Evolutionary conservation across 1,140 invertebrate species (phyloP).

Genomic region (Pseudomyrmex gracilis): DNA sequence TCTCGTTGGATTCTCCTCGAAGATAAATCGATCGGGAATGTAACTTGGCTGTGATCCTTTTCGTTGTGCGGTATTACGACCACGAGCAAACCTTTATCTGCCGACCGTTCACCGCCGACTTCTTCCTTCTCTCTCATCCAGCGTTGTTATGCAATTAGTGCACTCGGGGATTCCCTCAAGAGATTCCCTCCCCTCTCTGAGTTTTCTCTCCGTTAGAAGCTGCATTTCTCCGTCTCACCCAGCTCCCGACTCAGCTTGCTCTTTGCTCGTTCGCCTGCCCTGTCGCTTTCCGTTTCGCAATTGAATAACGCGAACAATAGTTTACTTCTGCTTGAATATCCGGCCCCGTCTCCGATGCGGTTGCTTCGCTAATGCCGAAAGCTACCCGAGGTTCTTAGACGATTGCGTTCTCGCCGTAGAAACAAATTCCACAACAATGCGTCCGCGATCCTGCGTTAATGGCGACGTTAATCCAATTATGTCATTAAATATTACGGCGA

Average conservation of each 20-base stretch:
- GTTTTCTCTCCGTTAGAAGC: conserved; percentile 64
- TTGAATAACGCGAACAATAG: conserved; percentile 78
- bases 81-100: conserved; percentile 38
- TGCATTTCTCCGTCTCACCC: conserved; percentile 64
- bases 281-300: conserved; percentile 71
- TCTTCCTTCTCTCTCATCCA: not conserved
- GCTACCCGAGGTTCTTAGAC: conserved; percentile 34
- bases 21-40: conserved; percentile 24
- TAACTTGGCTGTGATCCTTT: conserved; percentile 24
- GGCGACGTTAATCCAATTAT: conserved; percentile 26
- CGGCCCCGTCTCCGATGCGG: conserved; percentile 12
- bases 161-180: conserved; percentile 71
- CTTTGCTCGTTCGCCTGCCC: conserved; percentile 61
- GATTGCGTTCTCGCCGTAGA: conserved; percentile 13
- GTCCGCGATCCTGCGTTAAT: conserved; percentile 16
- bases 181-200: conserved; percentile 63
- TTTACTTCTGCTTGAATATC: conserved; percentile 75
- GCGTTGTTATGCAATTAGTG: conserved; percentile 79
- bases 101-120: not conserved
- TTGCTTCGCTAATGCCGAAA: conserved; percentile 44
- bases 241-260: conserved; percentile 38
- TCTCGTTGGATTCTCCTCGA: conserved; percentile 14
- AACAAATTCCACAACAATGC: conserved; percentile 45
- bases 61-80: conserved; percentile 31
- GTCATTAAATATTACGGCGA: conserved; percentile 19